These are phyloP conservation scores for Sebastes umbrosus DNA, from an alignment of 2,797 vertebrate species.

Conservation along the genomic window DNA sequence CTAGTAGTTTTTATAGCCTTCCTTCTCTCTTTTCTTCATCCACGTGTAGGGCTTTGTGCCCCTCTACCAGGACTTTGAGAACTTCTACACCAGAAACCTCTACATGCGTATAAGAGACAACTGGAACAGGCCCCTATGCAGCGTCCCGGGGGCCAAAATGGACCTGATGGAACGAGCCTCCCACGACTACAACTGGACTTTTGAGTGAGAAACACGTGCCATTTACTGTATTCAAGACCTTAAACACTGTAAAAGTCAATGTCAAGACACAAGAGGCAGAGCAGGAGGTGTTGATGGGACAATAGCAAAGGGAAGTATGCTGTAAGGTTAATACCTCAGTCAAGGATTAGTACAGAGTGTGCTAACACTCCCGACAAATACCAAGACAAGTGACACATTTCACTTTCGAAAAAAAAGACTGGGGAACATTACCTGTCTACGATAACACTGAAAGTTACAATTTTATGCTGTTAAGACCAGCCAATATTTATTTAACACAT, in stretches of 20 bases:
- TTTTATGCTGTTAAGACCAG: neutral
- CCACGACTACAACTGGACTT: constrained; percentile 95
- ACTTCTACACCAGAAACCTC: constrained; percentile 94
- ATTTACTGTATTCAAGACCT: neutral
- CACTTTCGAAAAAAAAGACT: neutral
- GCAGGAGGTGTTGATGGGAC: neutral
- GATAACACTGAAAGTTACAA: neutral
- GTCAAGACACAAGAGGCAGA: neutral
- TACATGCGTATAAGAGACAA: constrained; percentile 95
- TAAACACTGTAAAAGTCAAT: neutral
- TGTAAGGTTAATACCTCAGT: neutral
- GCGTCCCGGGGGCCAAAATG: constrained; percentile 90
- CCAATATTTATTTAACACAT: neutral
- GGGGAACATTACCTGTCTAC: neutral
- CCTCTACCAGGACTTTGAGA: constrained; percentile 96
- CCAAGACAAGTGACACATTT: neutral
- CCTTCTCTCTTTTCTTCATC: neutral
- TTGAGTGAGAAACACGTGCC: constrained; percentile 84
- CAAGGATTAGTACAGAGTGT: neutral
- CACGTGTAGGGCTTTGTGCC: constrained; percentile 92
- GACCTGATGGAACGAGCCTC: constrained; percentile 90
- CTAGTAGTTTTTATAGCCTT: neutral
- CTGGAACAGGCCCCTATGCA: constrained; percentile 93
- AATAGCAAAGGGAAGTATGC: neutral
- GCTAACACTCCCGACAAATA: neutral